A percentile compares a stretch with the other conserved stretches of the same genome.
phyloP scores from a whole-genome alignment of 2,113 vertebrate genomes.

The Probosciger aterrimus region DNA sequence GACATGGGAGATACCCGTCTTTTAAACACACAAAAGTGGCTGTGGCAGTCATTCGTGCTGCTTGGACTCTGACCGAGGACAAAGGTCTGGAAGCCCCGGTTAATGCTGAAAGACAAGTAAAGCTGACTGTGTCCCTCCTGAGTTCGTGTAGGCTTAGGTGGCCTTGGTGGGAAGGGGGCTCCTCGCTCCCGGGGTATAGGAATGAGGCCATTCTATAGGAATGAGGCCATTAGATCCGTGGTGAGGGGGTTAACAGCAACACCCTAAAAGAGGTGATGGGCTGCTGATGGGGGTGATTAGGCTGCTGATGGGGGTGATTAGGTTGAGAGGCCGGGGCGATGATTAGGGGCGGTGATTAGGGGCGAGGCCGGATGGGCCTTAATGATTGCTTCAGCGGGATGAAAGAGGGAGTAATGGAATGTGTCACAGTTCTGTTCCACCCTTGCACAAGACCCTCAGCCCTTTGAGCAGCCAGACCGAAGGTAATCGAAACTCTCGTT shows the following conservation, averaged over 20 bases:
- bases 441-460: not conserved
- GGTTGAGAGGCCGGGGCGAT: too few relatives aligned
- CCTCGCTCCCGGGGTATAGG: not conserved
- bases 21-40: not conserved
- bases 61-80: not conserved
- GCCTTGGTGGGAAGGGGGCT: not conserved
- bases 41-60: accelerated
- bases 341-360: too few relatives aligned
- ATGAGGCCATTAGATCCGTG: not conserved
- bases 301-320: not conserved
- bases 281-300: not conserved
- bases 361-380: not conserved
- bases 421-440: not conserved
- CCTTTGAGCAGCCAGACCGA: not conserved
- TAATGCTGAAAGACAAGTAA: not conserved
- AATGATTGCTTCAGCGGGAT: not conserved
- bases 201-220: not conserved
- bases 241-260: not conserved
- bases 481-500: not conserved
- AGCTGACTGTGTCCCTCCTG: not conserved
- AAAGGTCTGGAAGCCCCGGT: not conserved
- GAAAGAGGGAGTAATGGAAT: not conserved
- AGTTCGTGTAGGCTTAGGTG: not conserved
- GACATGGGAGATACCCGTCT: accelerated
- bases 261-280: not conserved